Base-by-base conservation (phyloP, 2,797 vertebrate species). In the Capromys pilorides region DNA sequence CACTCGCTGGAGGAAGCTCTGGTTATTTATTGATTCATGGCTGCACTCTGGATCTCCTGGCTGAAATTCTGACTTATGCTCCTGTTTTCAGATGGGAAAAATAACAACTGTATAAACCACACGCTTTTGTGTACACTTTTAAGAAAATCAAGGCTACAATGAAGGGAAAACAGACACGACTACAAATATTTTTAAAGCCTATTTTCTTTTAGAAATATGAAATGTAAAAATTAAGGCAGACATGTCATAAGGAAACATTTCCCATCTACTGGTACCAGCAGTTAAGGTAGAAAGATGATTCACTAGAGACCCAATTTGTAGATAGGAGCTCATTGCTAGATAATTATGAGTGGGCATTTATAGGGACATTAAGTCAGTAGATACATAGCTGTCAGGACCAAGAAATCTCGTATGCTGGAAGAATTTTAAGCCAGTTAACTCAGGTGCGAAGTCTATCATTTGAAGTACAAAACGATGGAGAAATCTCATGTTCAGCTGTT, bases 151-250 rank as follows among this genome's bases (percentile, higher is more conserved):
- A 88, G 21, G 31, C 6, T 9, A 88, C 2, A 24, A 13, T 39
- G 13, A 77, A 86, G 71, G 1, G 10, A 86, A 80, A 61, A 28
- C 6, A 59, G 28, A 4, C 83, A 45, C 59, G 80, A n/a, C 18
- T 4, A 28, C 3, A 59, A 19, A 26, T 54, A 49, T 69, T 64
- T 88, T 89, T 31, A 85, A 94, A 80, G 6, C 22, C 0, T 61
- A 36, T 91, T 92, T 93, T 41, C 61, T 92, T 3, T 83, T 67
- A 57, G n/a, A 31, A 86, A 90, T 84, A 79, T 51, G 24, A 6
- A 6, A 24, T 39, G 57, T 21, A 28, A 86, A 95, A 77, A 88
- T 84, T 86, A 75, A 77, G 39, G 51, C 39, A 57, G 45, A 19
- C 33, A 57, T 85, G 4, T 90, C 59, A 81, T 11, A n/a, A 61